Conservation (phyloP, 2,113 vertebrate species). For the Excalfactoria chinensis region DNA sequence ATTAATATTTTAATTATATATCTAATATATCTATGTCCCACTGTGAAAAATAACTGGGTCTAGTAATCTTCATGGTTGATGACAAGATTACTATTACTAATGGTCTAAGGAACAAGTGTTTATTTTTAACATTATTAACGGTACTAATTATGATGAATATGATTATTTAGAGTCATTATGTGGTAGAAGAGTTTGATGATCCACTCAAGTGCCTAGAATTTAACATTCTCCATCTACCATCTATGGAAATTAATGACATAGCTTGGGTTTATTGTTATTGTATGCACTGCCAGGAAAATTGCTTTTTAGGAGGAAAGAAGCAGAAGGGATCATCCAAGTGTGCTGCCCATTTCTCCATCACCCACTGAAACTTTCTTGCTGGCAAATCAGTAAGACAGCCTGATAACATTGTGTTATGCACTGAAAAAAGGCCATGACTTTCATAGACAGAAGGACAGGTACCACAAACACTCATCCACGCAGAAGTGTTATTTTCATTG, state of each 20-base stretch:
- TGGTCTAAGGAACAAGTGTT: slow-evolving; percentile 70
- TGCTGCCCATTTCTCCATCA: slow-evolving; percentile 37
- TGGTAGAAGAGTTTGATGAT: slow-evolving; percentile 62
- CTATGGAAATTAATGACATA: slow-evolving; percentile 72
- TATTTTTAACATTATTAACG: slow-evolving; percentile 77
- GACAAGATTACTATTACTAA: slow-evolving; percentile 77
- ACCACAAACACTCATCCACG: neutral
- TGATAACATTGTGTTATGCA: neutral
- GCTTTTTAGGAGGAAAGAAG: slow-evolving; percentile 45
- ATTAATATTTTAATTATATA: slow-evolving; percentile 82
- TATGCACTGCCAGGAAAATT: slow-evolving; percentile 40
- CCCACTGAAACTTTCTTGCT: fast-evolving
- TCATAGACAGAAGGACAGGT: neutral
- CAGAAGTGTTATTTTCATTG: neutral
- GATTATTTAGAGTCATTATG: slow-evolving; percentile 74
- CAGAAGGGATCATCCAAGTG: slow-evolving; percentile 3
- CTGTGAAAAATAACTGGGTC: slow-evolving; percentile 73
- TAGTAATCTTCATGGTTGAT: slow-evolving; percentile 69
- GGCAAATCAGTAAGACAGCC: neutral
- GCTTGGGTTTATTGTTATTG: slow-evolving; percentile 39
- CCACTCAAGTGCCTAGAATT: slow-evolving; percentile 68
- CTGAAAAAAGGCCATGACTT: neutral
- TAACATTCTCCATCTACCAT: slow-evolving; percentile 59
- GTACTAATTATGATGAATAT: slow-evolving; percentile 68
- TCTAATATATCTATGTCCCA: slow-evolving; percentile 56